A percentile compares a stretch with the other conserved stretches of the same genome.
Conservation (phyloP, 2,113 vertebrate genomes). For the Paramormyrops kingsleyae region DNA sequence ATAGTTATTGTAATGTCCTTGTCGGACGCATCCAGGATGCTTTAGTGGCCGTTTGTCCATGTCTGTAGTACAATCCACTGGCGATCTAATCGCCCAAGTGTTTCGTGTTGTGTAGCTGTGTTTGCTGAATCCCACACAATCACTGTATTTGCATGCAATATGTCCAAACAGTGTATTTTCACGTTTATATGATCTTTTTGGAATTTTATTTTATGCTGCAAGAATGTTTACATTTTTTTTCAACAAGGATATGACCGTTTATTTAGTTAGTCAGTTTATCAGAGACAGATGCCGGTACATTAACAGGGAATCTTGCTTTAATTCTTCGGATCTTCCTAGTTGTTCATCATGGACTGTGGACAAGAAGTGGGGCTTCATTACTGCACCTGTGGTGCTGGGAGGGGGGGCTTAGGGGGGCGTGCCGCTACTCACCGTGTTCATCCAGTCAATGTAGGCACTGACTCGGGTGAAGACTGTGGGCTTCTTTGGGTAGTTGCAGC, state of each 20-base stretch:
- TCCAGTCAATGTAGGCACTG: slow-evolving; percentile 74
- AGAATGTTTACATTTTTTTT: too few relatives aligned
- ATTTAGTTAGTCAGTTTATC: neutral
- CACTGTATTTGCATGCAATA: neutral
- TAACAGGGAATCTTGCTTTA: neutral
- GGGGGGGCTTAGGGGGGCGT: neutral
- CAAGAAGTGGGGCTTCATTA: neutral
- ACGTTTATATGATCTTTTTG: neutral
- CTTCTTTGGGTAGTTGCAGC: slow-evolving; percentile 73
- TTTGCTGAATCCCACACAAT: neutral
- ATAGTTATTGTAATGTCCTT: neutral
- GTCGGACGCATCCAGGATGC: neutral
- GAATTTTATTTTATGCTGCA: too few relatives aligned
- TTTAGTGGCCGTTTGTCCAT: neutral
- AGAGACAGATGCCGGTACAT: neutral
- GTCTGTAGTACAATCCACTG: too few relatives aligned
- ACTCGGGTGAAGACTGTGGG: slow-evolving; percentile 81
- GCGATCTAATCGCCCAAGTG: neutral
- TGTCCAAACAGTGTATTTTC: neutral
- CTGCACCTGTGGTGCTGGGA: neutral
- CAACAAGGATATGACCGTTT: neutral
- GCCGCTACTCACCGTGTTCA: slow-evolving; percentile 61
- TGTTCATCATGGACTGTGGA: slow-evolving; percentile 47
- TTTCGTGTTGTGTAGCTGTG: neutral
- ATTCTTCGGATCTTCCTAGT: slow-evolving; percentile 28